Evolutionary conservation across 64 coral and sea anemone species (phyloP).

Genomic region (Montipora sp.): DNA sequence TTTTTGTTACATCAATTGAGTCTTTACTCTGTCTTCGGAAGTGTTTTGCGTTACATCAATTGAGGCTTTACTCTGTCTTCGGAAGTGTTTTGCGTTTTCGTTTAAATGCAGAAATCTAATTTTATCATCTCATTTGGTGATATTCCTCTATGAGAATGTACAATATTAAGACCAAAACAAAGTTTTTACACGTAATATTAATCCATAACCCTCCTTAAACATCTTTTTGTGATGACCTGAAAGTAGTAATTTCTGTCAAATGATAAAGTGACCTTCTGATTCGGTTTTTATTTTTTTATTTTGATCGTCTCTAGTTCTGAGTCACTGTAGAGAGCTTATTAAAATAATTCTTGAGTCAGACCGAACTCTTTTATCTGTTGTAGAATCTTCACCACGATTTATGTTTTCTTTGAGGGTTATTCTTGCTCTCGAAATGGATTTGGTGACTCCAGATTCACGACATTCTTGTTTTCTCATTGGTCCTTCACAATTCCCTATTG

Average conservation of each 20-base stretch:
- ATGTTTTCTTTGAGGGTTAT: neutral
- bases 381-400: neutral
- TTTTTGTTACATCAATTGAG: too few relatives aligned
- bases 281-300: too few relatives aligned
- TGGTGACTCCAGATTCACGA: conserved; percentile 18
- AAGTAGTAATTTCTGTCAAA: too few relatives aligned
- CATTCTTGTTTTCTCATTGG: conserved; percentile 36
- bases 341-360: neutral
- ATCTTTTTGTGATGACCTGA: neutral
- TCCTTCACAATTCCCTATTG: conserved; percentile 2
- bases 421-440: neutral
- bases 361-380: conserved; percentile 1
- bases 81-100: neutral
- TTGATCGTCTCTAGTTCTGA: neutral
- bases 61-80: too few relatives aligned
- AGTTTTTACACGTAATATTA: conserved; percentile 34
- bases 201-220: neutral
- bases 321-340: neutral
- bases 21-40: too few relatives aligned
- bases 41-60: too few relatives aligned
- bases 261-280: too few relatives aligned
- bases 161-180: conserved; percentile 35
- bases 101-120: neutral
- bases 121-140: neutral
- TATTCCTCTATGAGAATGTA: neutral